Base-by-base conservation (phyloP, 2,113 vertebrate species). In the Ailurus styani region DNA sequence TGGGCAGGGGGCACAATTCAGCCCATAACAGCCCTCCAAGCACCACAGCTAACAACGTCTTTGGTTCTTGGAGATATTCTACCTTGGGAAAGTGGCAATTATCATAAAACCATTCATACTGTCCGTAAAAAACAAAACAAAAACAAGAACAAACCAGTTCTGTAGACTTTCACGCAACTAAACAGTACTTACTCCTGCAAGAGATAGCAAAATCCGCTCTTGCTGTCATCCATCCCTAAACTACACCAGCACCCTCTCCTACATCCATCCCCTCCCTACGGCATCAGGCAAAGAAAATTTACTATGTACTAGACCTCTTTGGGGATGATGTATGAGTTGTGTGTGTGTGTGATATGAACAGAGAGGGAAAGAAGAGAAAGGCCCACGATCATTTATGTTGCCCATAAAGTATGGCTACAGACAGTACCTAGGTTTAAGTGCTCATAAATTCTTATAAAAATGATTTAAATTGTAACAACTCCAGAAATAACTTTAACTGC, bases 381-480 rank as follows among this genome's bases (percentile, higher is more conserved):
- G 27, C 40, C 68, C 47, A 73, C 57, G 42, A 93, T 85, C 81
- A 96, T 96, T 96, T 97, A 85, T 85, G 60, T 62, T 84, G n/a
- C 50, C 47, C 70, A 93, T 97, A 98, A 97, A 98, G 81, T 85
- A 93, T 50, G 75, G 83, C 96, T 94, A 93, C 70, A 98, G 94
- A 81, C 47, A 86, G 95, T 95, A 73, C 94, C 81, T 96, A 62
- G 17, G n/a, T 97, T 96, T 93, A 96, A 96, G 94, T 94, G 95
- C 90, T 90, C 50, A 87, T 97, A 98, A 98, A 96, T 96, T 96
- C 93, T 87, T 82, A n/a, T 81, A 64, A 84, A 98, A 98, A 96
- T 93, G 45, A 98, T 93, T 97, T 97, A 95, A 95, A 91, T 90
- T 40, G 70, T 90, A 95, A 77, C n/a, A 72, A 60, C 79, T 97